Percentiles rank a stretch among this genome's conserved stretches.
Evolutionary conservation across 2,797 vertebrate genomes (phyloP).

Genomic region (Hoplostethus mediterraneus): DNA sequence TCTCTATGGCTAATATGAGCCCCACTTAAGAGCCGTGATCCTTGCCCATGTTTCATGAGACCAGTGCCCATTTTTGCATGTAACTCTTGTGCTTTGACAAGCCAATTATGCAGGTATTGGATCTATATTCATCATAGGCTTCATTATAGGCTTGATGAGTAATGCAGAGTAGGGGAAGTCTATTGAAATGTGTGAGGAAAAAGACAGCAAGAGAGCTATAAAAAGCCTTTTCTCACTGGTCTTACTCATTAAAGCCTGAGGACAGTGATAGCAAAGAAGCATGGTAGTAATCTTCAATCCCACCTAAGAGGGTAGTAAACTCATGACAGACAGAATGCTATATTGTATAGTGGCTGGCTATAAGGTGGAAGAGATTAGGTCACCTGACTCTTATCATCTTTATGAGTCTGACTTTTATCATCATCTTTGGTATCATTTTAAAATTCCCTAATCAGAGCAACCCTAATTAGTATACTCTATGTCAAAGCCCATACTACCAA

Average conservation of each 20-base stretch:
- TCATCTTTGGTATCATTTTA: too few species aligned
- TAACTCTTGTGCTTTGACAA: constrained; percentile 39
- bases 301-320: constrained; percentile 39
- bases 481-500: not conserved
- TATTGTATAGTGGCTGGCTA: constrained; percentile 22
- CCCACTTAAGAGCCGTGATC: constrained; percentile 35
- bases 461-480: not conserved
- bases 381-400: not conserved
- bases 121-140: constrained; percentile 25
- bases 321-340: constrained; percentile 17
- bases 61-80: constrained; percentile 28
- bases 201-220: constrained; percentile 7
- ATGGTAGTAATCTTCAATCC: constrained; percentile 40
- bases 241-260: constrained; percentile 7
- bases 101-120: constrained; percentile 55
- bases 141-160: constrained; percentile 43
- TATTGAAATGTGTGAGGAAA: constrained; percentile 19
- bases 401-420: too few species aligned
- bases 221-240: not conserved
- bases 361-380: constrained; percentile 2
- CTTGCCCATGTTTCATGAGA: constrained; percentile 43
- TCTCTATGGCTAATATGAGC: constrained; percentile 43
- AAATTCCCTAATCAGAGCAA: not conserved
- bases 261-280: constrained; percentile 33
- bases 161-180: constrained; percentile 13